Conservation (phyloP, 2,113 vertebrate genomes). For the Athene noctua region DNA sequence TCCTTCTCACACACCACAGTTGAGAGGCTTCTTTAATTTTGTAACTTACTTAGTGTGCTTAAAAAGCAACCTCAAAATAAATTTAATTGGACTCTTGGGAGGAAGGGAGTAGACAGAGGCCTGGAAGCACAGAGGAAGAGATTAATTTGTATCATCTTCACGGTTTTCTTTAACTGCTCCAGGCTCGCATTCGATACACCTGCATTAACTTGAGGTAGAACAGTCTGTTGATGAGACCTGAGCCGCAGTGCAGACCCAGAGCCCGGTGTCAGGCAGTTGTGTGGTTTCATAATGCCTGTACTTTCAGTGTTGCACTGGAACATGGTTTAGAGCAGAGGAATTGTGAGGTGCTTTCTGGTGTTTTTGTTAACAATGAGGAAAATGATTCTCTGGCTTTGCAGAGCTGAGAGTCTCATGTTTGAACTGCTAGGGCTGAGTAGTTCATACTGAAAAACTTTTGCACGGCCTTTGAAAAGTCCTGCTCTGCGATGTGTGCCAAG, state of each 20-base stretch:
- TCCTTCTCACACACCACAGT: background rate
- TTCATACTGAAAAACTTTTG: background rate
- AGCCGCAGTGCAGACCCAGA: background rate
- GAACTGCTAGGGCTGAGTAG: background rate
- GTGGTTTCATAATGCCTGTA: accelerated
- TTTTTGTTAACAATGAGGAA: background rate
- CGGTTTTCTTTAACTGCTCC: background rate
- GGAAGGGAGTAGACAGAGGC: background rate
- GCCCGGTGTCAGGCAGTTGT: background rate
- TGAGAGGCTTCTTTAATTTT: background rate
- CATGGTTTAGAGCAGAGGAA: background rate
- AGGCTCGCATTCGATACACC: background rate
- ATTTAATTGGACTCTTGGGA: background rate
- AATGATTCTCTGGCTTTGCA: background rate
- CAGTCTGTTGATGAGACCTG: background rate
- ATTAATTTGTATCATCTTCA: background rate
- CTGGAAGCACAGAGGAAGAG: background rate
- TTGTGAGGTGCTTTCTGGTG: background rate
- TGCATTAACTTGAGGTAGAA: background rate
- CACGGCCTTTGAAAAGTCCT: background rate
- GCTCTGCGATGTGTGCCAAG: background rate
- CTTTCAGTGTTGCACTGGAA: accelerated
- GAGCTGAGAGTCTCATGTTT: background rate
- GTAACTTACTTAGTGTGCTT: background rate
- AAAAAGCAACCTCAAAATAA: background rate